Percentiles rank a stretch among this genome's conserved stretches.
Evolutionary conservation across 2,113 vertebrate genomes (phyloP).

Genomic region (Ophthalmolycus amberensis): DNA sequence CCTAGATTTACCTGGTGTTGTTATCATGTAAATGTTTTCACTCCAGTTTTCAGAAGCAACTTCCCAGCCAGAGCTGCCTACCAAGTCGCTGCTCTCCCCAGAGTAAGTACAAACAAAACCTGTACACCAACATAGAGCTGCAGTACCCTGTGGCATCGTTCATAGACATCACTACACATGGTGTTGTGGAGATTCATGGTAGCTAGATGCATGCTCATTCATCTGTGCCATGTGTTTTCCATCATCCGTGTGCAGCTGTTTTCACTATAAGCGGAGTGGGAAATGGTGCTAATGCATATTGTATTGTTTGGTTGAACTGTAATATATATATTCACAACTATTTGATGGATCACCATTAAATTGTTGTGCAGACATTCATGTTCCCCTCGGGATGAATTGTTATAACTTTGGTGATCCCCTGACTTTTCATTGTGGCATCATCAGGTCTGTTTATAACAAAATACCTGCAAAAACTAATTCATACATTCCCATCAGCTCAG

Average conservation of each 20-base stretch:
- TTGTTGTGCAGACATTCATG: background rate
- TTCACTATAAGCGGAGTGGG: background rate
- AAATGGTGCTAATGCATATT: background rate
- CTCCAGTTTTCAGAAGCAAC: constrained; percentile 82
- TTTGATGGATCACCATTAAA: background rate
- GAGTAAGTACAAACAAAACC: constrained; percentile 74
- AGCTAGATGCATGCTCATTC: background rate
- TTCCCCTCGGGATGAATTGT: background rate
- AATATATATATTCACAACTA: background rate
- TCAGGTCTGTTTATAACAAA: background rate
- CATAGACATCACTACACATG: background rate
- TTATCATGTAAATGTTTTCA: background rate
- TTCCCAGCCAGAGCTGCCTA: constrained; percentile 87
- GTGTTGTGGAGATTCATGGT: background rate
- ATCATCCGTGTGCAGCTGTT: background rate
- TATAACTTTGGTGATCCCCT: too few relatives aligned
- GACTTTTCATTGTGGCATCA: background rate
- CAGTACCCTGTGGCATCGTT: background rate
- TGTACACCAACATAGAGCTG: background rate
- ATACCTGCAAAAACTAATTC: background rate
- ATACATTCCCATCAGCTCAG: background rate
- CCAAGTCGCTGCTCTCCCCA: constrained; percentile 85
- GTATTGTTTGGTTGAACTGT: background rate
- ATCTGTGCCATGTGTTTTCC: background rate
- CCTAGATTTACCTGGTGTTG: background rate